A percentile compares a stretch with the other conserved stretches of the same genome.
These are phyloP conservation scores for Horisme vitalbata DNA, from an alignment of 2,888 invertebrate species.

Conservation along the genomic window DNA sequence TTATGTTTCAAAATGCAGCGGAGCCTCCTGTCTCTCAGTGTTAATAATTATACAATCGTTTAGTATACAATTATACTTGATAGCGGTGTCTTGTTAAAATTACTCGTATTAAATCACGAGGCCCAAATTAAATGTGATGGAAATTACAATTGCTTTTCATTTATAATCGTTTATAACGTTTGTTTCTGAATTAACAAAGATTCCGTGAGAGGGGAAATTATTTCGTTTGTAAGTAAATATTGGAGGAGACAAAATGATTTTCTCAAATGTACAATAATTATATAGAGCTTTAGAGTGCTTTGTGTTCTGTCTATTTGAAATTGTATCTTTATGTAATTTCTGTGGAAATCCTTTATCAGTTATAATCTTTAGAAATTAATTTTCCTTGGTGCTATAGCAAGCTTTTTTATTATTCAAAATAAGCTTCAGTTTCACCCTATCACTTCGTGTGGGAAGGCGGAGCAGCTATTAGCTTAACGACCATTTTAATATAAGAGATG, in stretches of 20 bases:
- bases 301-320: conserved; percentile 26
- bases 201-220: conserved; percentile 27
- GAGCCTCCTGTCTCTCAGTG: conserved; percentile 50
- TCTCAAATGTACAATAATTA: conserved; percentile 31
- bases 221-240: conserved; percentile 34
- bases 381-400: conserved; percentile 1
- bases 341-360: conserved; percentile 35
- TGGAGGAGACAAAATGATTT: conserved; percentile 29
- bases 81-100: conserved; percentile 39
- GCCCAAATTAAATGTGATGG: conserved; percentile 36
- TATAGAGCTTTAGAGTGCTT: conserved; percentile 24
- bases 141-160: conserved; percentile 36
- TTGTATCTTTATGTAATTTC: background rate
- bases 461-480: conserved; percentile 80
- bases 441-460: conserved; percentile 64
- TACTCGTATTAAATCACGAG: conserved; percentile 37
- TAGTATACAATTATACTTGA: conserved; percentile 44
- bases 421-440: conserved; percentile 63
- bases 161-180: conserved; percentile 31
- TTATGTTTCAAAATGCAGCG: conserved; percentile 67
- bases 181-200: conserved; percentile 35
- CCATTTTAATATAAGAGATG: conserved; percentile 81
- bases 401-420: conserved; percentile 59
- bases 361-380: background rate
- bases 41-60: conserved; percentile 56